phyloP scores from a whole-genome alignment of 1,140 invertebrate genomes.

The Zaprionus lachaisei region DNA sequence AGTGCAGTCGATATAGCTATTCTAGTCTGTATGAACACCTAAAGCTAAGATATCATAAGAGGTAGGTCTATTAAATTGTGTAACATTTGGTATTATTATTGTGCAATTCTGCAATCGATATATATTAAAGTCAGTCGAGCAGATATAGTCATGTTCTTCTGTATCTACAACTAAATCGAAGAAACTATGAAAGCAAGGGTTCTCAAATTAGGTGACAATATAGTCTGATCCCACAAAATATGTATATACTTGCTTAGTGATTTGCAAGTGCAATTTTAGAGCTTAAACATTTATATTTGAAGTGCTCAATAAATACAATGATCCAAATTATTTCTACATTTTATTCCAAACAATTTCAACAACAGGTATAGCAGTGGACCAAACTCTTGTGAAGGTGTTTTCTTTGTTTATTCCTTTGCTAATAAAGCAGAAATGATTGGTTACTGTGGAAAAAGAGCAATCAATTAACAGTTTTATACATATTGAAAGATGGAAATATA shows the following conservation, averaged over 20 bases:
- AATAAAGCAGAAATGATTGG: slow-evolving; percentile 65
- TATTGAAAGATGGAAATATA: neutral
- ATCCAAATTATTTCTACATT: neutral
- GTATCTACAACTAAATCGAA: no score
- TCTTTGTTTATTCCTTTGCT: slow-evolving; percentile 17
- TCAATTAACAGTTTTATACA: neutral
- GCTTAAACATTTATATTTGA: neutral
- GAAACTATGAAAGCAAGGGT: no score
- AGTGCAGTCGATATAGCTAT: no score
- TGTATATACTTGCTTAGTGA: no score
- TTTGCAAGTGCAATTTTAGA: neutral
- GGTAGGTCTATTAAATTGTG: neutral
- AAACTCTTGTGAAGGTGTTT: no score
- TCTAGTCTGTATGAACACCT: neutral
- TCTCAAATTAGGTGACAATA: no score
- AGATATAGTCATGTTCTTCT: no score
- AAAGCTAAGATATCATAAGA: neutral
- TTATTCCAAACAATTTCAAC: neutral
- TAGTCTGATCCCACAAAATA: no score
- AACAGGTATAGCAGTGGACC: no score
- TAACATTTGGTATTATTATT: neutral
- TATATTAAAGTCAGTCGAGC: no score
- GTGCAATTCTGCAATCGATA: no score
- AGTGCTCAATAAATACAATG: neutral
- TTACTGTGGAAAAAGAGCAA: slow-evolving; percentile 32